A percentile compares a stretch with the other conserved stretches of the same genome.
Evolutionary conservation across 2,797 vertebrate species (phyloP).

Genomic region (Uromys caudimaculatus): DNA sequence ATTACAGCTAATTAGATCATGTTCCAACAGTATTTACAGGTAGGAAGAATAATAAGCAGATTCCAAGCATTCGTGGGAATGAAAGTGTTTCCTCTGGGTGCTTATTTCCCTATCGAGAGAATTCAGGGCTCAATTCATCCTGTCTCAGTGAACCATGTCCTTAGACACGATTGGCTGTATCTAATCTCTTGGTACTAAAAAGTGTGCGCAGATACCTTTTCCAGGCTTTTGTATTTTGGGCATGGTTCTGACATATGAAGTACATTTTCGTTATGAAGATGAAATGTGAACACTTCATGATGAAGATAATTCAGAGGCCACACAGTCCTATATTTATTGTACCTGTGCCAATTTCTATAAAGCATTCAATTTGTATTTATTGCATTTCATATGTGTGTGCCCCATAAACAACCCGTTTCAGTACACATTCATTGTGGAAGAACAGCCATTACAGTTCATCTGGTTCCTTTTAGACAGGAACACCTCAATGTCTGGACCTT

Average conservation of each 20-base stretch:
- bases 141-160: background rate
- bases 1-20: background rate
- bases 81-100: background rate
- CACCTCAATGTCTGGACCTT: background rate
- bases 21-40: background rate
- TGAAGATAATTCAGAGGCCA: background rate
- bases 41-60: background rate
- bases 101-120: background rate
- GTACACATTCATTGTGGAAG: background rate
- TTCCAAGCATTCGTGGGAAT: background rate
- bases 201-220: background rate
- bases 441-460: background rate
- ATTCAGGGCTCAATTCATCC: background rate
- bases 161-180: background rate
- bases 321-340: background rate
- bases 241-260: background rate
- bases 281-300: background rate
- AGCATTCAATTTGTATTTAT: background rate
- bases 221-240: background rate
- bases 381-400: background rate
- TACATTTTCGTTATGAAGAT: background rate
- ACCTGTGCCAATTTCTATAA: constrained; percentile 4
- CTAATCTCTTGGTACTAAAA: background rate
- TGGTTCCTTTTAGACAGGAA: background rate
- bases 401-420: background rate